phyloP scores from a whole-genome alignment of 2,113 vertebrate genomes.

The Nesogale talazaci region DNA sequence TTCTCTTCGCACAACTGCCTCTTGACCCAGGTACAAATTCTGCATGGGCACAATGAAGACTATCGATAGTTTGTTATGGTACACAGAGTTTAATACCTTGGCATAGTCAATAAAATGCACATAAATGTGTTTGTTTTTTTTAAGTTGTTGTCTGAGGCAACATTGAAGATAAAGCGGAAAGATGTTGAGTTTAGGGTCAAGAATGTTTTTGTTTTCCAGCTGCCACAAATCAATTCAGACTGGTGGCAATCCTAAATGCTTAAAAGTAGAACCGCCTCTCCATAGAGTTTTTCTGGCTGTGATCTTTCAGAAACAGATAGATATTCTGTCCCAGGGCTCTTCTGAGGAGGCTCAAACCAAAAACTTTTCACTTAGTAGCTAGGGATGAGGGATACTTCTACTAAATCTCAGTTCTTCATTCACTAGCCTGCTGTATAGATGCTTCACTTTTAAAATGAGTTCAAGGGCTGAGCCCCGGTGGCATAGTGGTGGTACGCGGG shows the following conservation, averaged over 20 bases:
- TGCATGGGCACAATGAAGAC: too few species aligned
- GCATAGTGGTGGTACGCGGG: too few species aligned
- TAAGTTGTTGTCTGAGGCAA: background rate
- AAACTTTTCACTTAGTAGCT: background rate
- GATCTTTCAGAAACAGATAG: background rate
- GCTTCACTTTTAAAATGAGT: constrained; percentile 32
- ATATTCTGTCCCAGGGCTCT: background rate
- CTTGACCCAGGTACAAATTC: too few species aligned
- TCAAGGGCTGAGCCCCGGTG: too few species aligned
- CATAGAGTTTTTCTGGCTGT: background rate
- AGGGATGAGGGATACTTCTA: background rate
- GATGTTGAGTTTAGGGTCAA: background rate
- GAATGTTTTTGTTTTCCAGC: background rate
- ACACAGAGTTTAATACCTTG: too few species aligned
- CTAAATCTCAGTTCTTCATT: background rate
- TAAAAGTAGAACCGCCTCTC: background rate
- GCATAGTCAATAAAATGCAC: too few species aligned
- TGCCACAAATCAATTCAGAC: background rate
- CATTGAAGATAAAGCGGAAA: constrained; percentile 41
- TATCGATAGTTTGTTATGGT: too few species aligned
- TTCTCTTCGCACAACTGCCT: too few species aligned
- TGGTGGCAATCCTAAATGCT: background rate
- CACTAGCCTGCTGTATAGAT: background rate
- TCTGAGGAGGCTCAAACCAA: background rate
- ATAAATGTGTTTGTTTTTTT: too few species aligned